These are phyloP conservation scores for Muscicapa striata DNA, from an alignment of 2,797 vertebrate species.

Conservation along the genomic window DNA sequence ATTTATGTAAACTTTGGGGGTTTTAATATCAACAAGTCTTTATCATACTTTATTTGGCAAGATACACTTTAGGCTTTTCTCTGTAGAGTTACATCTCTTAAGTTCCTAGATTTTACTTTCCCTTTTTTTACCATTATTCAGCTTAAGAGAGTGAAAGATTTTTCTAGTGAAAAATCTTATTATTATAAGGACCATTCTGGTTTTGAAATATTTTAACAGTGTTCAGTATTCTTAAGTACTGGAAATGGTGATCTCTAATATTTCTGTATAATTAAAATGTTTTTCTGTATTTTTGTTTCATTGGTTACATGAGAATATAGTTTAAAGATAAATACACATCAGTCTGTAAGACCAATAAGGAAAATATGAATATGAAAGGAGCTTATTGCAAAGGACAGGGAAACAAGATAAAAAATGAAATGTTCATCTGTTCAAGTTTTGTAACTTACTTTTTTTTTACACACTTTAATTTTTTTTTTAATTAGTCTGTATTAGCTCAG, in stretches of 20 bases:
- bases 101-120: constrained; percentile 44
- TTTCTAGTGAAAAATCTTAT: not conserved
- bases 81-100: constrained; percentile 27
- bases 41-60: constrained; percentile 77
- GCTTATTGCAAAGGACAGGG: not conserved
- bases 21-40: constrained; percentile 68
- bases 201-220: not conserved
- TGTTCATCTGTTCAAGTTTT: not conserved
- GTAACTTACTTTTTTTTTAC: not conserved
- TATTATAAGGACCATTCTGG: not conserved
- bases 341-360: not conserved
- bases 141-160: not conserved
- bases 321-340: not conserved
- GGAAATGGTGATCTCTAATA: not conserved
- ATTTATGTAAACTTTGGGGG: constrained; percentile 64
- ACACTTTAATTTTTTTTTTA: not conserved
- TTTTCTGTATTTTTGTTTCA: not conserved
- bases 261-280: not conserved
- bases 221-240: not conserved
- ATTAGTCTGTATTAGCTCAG: not conserved
- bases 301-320: not conserved
- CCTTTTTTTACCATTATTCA: constrained; percentile 11
- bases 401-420: not conserved
- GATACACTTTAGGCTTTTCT: constrained; percentile 60
- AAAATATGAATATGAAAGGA: not conserved